Percentiles rank a stretch among this genome's conserved stretches.
phyloP scores from a whole-genome alignment of 1,140 invertebrate species.

The Cherax quadricarinatus region DNA sequence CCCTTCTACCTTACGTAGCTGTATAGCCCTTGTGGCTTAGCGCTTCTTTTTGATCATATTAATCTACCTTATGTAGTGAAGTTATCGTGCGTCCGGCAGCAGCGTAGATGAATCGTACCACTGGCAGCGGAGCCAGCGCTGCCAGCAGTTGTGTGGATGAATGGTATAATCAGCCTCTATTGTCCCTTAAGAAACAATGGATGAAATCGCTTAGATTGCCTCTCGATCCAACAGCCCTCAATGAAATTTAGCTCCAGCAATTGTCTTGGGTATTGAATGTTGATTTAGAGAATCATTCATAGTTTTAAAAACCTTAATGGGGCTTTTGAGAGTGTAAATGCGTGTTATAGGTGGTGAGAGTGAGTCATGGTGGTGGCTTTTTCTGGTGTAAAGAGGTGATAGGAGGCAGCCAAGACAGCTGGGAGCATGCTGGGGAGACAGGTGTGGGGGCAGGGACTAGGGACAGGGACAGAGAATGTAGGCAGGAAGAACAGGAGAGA shows the following conservation, averaged over 20 bases:
- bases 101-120: too few species aligned
- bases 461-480: too few species aligned
- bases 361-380: background rate
- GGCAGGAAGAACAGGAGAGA: too few species aligned
- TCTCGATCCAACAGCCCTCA: constrained; percentile 30
- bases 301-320: background rate
- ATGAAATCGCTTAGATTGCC: constrained; percentile 38
- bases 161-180: constrained; percentile 47
- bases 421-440: too few species aligned
- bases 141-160: constrained; percentile 1
- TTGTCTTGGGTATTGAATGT: constrained; percentile 42
- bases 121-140: background rate
- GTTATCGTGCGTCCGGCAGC: too few species aligned
- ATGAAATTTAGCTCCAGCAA: constrained; percentile 33
- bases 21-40: too few species aligned
- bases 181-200: constrained; percentile 58
- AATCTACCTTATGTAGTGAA: too few species aligned
- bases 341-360: background rate
- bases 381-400: background rate
- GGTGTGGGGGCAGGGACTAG: too few species aligned
- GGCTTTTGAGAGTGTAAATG: background rate
- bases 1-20: too few species aligned
- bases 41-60: too few species aligned
- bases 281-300: constrained; percentile 33
- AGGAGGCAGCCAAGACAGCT: too few species aligned